phyloP scores from a whole-genome alignment of 2,888 invertebrate genomes.

The Chromoteleia sp. region DNA sequence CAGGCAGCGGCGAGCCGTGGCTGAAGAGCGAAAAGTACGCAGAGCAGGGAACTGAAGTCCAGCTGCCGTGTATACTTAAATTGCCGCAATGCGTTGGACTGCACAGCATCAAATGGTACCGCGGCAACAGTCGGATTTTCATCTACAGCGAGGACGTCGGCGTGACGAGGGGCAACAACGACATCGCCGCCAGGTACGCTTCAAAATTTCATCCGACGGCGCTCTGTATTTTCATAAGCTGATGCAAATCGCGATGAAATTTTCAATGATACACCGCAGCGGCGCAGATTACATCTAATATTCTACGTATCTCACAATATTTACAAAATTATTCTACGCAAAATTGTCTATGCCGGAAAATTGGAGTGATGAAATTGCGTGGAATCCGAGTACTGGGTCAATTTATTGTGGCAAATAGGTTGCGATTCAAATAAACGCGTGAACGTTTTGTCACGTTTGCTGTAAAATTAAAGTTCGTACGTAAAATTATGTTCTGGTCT shows the following conservation, averaged over 20 bases:
- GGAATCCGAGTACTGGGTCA: too few relatives aligned
- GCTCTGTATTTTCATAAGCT: conserved; percentile 58
- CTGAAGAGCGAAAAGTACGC: conserved; percentile 85
- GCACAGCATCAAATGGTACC: conserved; percentile 94
- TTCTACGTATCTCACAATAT: conserved; percentile 21
- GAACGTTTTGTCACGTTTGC: neutral
- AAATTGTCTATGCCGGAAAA: neutral
- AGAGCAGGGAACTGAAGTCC: conserved; percentile 89
- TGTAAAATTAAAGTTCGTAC: neutral
- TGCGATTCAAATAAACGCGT: neutral
- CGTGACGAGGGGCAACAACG: conserved; percentile 89
- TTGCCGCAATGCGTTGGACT: conserved; percentile 90
- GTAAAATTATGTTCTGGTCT: too few relatives aligned
- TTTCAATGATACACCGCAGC: conserved; percentile 43
- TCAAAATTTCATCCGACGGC: conserved; percentile 54
- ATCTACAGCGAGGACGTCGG: conserved; percentile 90
- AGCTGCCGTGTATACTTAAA: conserved; percentile 90
- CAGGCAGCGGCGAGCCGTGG: conserved; percentile 82
- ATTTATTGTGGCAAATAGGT: neutral
- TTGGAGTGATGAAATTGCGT: too few relatives aligned
- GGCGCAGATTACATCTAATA: conserved; percentile 24
- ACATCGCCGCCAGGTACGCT: conserved; percentile 89
- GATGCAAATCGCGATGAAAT: conserved; percentile 62
- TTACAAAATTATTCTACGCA: conserved; percentile 29
- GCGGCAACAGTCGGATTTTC: conserved; percentile 90